These are phyloP conservation scores for Protophormia terraenovae DNA, from an alignment of 2,888 invertebrate genomes.

Conservation along the genomic window DNA sequence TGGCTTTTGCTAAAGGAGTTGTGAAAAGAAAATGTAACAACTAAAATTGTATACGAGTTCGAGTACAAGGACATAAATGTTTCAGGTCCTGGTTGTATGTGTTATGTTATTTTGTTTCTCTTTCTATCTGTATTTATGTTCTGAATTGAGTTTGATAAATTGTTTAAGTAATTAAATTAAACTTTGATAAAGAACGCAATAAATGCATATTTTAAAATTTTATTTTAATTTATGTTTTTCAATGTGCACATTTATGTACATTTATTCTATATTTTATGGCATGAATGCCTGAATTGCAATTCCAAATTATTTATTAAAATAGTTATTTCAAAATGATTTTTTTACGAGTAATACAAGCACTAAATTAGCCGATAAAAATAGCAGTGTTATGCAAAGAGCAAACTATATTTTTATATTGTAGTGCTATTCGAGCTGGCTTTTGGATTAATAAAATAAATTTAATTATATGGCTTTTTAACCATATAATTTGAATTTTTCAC, in stretches of 20 bases:
- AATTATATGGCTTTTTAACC: too few relatives aligned
- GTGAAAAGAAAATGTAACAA: conserved; percentile 20
- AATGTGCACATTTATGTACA: neutral
- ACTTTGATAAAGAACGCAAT: conserved; percentile 54
- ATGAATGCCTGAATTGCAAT: neutral
- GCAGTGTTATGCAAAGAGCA: too few relatives aligned
- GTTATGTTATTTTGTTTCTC: neutral
- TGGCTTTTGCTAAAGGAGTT: neutral
- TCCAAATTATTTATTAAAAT: conserved; percentile 16
- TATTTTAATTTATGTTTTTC: conserved; percentile 27
- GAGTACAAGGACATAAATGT: conserved; percentile 30
- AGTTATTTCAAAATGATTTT: neutral
- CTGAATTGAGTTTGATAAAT: conserved; percentile 47
- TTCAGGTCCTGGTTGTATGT: neutral
- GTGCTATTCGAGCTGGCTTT: too few relatives aligned
- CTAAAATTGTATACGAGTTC: neutral
- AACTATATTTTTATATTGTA: too few relatives aligned
- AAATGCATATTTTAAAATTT: conserved; percentile 30
- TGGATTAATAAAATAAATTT: too few relatives aligned
- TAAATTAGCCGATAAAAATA: neutral
- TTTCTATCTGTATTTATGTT: conserved; percentile 2
- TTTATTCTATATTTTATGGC: neutral
- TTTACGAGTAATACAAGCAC: neutral
- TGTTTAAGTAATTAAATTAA: conserved; percentile 57
- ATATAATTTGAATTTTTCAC: too few relatives aligned